Conservation (phyloP, 2,797 vertebrate species). For the Spheniscus humboldti region DNA sequence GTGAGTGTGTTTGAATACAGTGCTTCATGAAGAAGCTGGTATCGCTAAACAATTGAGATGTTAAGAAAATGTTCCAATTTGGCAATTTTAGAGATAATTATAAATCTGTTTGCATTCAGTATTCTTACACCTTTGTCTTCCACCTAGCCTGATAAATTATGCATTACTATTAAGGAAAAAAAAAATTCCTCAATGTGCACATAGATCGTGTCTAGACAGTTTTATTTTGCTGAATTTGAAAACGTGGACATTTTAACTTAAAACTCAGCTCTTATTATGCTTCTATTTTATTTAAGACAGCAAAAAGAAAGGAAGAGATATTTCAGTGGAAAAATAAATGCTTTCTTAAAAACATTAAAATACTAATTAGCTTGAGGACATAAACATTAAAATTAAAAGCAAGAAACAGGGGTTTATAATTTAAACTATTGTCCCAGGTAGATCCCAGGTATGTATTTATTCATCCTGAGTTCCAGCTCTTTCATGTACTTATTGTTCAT, state of each 20-base stretch:
- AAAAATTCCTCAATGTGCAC: not conserved
- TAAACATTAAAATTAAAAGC: not conserved
- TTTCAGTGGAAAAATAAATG: not conserved
- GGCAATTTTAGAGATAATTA: not conserved
- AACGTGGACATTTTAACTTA: not conserved
- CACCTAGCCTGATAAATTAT: not conserved
- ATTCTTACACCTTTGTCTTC: not conserved
- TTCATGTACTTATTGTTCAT: not conserved
- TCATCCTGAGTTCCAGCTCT: not conserved
- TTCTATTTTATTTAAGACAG: not conserved
- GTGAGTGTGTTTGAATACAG: not conserved
- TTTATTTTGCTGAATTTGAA: conserved; percentile 5
- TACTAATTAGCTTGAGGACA: not conserved
- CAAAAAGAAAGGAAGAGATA: not conserved
- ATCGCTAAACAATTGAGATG: not conserved
- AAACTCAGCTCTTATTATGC: not conserved
- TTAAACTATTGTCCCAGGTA: not conserved
- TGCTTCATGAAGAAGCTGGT: not conserved
- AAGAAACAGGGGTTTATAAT: not conserved
- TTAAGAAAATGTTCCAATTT: not conserved
- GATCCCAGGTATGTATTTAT: not conserved
- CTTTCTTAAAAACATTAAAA: not conserved
- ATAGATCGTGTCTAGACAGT: not conserved
- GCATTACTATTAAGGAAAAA: not conserved
- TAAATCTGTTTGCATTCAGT: not conserved